Evolutionary conservation across 1,140 invertebrate species (phyloP).

Genomic region (Kradibia gibbosae): DNA sequence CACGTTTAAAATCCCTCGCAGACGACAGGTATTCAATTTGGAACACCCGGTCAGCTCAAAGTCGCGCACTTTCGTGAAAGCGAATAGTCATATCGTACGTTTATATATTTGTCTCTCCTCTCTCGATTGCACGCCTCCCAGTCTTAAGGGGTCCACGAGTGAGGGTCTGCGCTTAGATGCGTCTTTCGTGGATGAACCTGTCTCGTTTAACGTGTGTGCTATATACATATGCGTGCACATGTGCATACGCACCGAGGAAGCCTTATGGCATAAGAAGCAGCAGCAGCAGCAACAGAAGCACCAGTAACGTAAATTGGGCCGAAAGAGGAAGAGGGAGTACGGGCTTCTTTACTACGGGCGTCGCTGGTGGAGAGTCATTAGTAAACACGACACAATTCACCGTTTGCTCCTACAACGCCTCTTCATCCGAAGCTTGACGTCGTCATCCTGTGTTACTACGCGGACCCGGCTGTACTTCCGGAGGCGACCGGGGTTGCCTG

Average conservation of each 20-base stretch:
- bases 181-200: no score
- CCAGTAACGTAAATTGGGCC: no score
- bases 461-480: no score
- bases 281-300: no score
- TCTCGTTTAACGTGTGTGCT: no score
- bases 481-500: no score
- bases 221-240: background rate
- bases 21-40: background rate
- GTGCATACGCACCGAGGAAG: background rate
- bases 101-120: background rate
- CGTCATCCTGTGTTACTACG: slow-evolving; percentile 20
- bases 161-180: no score
- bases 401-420: background rate
- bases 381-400: slow-evolving; percentile 15
- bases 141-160: no score
- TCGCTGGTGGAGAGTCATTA: background rate
- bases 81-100: background rate
- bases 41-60: background rate
- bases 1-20: background rate
- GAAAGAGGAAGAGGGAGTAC: background rate
- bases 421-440: slow-evolving; percentile 32
- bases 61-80: background rate
- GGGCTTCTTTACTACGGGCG: background rate
- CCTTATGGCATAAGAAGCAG: background rate
- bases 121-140: no score